Evolutionary conservation across 2,113 vertebrate genomes (phyloP), one percentile per base, ranked within the genome.

Genomic region (Dromaius novaehollandiae): DNA sequence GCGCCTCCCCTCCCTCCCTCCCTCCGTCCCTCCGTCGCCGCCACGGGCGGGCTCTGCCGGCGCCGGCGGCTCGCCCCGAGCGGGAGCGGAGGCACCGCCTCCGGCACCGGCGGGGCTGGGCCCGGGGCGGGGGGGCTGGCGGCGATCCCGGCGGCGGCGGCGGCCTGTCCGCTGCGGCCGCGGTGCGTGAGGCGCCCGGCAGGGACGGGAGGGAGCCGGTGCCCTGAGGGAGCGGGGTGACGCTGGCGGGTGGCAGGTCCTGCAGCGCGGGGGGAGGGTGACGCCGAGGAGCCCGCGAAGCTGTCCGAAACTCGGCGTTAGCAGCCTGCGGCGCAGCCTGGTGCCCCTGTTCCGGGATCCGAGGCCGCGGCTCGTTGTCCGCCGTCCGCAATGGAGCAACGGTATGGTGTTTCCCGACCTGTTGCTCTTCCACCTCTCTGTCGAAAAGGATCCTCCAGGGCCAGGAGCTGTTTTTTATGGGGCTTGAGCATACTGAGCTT

Each of bases 21-120:
- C 26, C 26, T 38, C 12, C 24, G 16, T 38, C 38, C 38, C 38
- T 38, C 38, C 38, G 38, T 38, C 38, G 42, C 81, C 55, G 70
- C 82, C 46, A 64, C 75, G 46, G 88, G 85, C 90, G 89, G 82
- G 79, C 66, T 60, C 82, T 19, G 17, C 74, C 38, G 38, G 38
- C 38, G 38, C 38, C 38, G 38, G 38, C 38, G 38, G 38, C 38
- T 38, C 38, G 38, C 38, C 38, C 38, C 38, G 38, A 38, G 38
- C 38, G 38, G 38, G 38, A 38, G 38, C 38, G 38, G 38, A 38
- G 38, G 38, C 38, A 38, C 38, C 85, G 15, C 58, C 21, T 25
- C 53, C 21, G 26, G 21, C 53, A 11, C 4, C 19, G 34, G 8
- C 38, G 3, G 36, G 46, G 46, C 69, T 5, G 81, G 50, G 61